Conservation (phyloP, 2,113 vertebrate species). For the Elachura formosa region DNA sequence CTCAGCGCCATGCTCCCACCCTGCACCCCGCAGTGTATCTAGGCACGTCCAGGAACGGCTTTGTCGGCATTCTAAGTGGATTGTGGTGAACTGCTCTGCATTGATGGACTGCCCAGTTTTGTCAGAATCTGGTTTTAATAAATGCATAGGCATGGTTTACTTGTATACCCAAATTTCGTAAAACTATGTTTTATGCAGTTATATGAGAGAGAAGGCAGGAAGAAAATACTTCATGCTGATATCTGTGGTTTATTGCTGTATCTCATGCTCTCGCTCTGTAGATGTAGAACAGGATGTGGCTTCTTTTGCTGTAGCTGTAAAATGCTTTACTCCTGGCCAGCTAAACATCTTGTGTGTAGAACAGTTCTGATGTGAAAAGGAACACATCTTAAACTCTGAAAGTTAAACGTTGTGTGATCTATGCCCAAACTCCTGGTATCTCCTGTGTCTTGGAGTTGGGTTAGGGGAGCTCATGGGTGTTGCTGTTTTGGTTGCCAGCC, state of each 20-base stretch:
- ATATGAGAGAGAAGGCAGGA: not conserved
- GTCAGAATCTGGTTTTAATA: not conserved
- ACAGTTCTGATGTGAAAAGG: not conserved
- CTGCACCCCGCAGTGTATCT: not conserved
- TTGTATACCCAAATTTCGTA: not conserved
- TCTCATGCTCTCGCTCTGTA: rapidly evolving
- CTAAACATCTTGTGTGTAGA: not conserved
- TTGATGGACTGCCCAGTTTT: rapidly evolving
- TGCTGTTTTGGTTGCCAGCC: not conserved
- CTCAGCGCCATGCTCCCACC: not conserved
- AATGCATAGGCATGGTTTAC: not conserved
- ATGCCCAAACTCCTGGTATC: not conserved
- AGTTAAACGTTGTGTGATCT: not conserved
- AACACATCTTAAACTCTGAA: not conserved
- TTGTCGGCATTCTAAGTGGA: rapidly evolving
- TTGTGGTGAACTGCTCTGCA: not conserved
- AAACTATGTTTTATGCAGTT: not conserved
- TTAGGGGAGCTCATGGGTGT: not conserved
- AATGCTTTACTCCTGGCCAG: not conserved
- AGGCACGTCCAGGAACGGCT: rapidly evolving
- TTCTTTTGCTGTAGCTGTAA: not conserved
- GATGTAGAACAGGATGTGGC: not conserved
- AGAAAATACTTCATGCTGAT: rapidly evolving
- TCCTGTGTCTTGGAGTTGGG: not conserved
- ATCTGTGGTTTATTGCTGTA: not conserved